Evolutionary conservation across 1,140 invertebrate genomes (phyloP).

Genomic region (Seison nebaliae): DNA sequence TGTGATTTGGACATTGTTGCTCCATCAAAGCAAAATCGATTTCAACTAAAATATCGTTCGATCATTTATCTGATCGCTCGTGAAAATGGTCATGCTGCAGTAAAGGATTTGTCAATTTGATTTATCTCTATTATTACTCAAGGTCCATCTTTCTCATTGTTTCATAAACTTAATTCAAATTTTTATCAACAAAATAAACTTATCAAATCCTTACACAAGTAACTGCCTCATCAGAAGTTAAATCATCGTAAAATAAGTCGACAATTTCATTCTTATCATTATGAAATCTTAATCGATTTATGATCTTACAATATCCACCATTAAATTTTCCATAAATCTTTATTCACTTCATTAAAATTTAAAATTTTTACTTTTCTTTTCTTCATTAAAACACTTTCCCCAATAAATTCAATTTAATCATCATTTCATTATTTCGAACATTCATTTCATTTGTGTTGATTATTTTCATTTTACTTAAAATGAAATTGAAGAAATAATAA

Average conservation of each 20-base stretch:
- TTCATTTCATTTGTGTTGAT: background rate
- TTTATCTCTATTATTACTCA: background rate
- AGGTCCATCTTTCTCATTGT: background rate
- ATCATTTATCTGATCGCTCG: no score
- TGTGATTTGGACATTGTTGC: no score
- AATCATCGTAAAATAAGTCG: background rate
- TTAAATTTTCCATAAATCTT: slow-evolving; percentile 1
- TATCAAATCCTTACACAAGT: background rate
- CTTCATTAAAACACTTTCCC: background rate
- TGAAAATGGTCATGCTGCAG: no score
- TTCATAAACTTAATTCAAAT: background rate
- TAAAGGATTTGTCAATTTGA: no score
- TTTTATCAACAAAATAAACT: background rate
- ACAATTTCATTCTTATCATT: background rate
- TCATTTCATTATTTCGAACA: slow-evolving; percentile 2
- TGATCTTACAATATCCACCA: no score
- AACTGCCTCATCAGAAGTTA: background rate
- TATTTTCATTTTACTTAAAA: no score
- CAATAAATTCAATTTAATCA: background rate
- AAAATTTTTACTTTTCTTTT: background rate
- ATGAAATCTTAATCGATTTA: slow-evolving; percentile 3
- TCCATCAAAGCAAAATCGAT: no score
- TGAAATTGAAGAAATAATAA: no score
- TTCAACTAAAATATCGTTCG: no score
- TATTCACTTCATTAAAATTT: background rate